Conservation (phyloP, 2,113 vertebrate species). For the Dicentrarchus labrax region DNA sequence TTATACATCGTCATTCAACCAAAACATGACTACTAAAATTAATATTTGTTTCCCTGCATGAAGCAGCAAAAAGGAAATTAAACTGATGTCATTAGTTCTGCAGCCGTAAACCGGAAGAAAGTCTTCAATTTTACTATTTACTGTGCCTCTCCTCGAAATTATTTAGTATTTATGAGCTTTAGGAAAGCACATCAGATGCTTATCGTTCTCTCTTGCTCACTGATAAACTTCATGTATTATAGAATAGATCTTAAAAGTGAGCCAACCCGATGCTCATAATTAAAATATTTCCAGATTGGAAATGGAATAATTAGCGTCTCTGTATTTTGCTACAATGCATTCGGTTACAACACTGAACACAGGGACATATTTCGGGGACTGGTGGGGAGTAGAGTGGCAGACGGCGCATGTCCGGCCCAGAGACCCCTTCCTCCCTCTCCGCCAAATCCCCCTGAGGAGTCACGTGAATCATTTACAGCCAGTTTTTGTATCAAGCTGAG, state of each 20-base stretch:
- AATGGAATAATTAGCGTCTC: background rate
- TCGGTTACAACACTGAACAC: background rate
- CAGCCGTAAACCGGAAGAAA: background rate
- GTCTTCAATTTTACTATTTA: background rate
- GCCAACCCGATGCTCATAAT: background rate
- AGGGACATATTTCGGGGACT: constrained; percentile 11
- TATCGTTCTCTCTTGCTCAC: background rate
- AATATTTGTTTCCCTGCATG: constrained; percentile 20
- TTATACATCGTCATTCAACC: background rate
- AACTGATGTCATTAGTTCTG: constrained; percentile 19
- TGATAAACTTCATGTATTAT: background rate
- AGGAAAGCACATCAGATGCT: background rate
- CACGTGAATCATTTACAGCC: constrained; percentile 25
- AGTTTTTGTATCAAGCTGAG: background rate
- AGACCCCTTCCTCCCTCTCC: constrained; percentile 19
- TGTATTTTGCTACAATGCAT: background rate
- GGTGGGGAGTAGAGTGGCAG: constrained; percentile 41
- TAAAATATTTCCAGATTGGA: background rate
- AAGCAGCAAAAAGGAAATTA: constrained; percentile 19
- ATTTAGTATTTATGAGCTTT: constrained; percentile 4
- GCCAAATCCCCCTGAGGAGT: constrained; percentile 49
- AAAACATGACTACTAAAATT: background rate
- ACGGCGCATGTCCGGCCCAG: constrained; percentile 44
- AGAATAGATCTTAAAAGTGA: background rate
- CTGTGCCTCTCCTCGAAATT: background rate